These are phyloP conservation scores for Pelobates cultripes DNA, from an alignment of 2,797 vertebrate species.

Conservation along the genomic window DNA sequence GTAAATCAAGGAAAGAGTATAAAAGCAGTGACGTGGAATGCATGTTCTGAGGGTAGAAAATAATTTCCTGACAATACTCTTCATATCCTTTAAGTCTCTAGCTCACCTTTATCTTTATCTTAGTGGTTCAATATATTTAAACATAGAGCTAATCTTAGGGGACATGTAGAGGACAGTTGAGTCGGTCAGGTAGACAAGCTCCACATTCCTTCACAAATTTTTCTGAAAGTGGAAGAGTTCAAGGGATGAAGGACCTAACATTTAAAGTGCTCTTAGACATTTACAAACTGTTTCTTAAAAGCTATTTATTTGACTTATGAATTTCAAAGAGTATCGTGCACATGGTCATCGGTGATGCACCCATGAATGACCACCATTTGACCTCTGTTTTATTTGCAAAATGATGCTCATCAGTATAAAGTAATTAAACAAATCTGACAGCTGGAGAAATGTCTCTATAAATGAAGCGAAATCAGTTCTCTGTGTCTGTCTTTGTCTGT, in stretches of 20 bases:
- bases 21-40: conserved; percentile 35
- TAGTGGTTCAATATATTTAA: conserved; percentile 5
- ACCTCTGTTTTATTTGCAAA: too few species aligned
- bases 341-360: too few species aligned
- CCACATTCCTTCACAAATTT: neutral
- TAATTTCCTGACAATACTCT: conserved; percentile 45
- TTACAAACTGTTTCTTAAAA: neutral
- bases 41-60: conserved; percentile 34
- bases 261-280: neutral
- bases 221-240: neutral
- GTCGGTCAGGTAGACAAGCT: neutral
- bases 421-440: too few species aligned
- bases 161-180: conserved; percentile 16
- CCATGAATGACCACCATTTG: too few species aligned
- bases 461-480: too few species aligned
- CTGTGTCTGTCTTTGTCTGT: too few species aligned
- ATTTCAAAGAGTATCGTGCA: neutral
- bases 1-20: conserved; percentile 56
- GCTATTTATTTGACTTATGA: neutral
- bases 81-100: conserved; percentile 37
- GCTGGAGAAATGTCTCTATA: too few species aligned
- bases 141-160: conserved; percentile 3
- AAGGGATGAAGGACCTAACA: neutral
- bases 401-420: too few species aligned
- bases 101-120: conserved; percentile 26